phyloP scores from a whole-genome alignment of 2,113 vertebrate genomes.

The Protomyctophum bolini region DNA sequence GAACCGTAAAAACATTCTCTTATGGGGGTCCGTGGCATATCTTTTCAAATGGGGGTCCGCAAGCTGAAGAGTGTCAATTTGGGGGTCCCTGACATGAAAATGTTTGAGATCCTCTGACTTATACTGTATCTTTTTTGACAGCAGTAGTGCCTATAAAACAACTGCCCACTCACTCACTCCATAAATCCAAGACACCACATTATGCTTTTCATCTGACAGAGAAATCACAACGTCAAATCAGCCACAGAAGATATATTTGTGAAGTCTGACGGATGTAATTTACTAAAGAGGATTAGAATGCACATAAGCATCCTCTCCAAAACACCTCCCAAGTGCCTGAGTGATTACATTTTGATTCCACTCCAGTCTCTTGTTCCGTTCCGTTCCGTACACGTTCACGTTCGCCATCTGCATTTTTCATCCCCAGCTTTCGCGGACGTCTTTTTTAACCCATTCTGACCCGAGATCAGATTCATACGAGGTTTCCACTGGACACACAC shows the following conservation, averaged over 20 bases:
- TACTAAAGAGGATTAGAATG: slow-evolving; percentile 59
- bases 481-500: too few relatives aligned
- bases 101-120: neutral
- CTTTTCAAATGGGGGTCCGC: too few relatives aligned
- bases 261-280: slow-evolving; percentile 64
- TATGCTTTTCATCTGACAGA: slow-evolving; percentile 53
- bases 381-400: too few relatives aligned
- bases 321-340: slow-evolving; percentile 57
- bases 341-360: slow-evolving; percentile 71
- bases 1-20: too few relatives aligned
- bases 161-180: slow-evolving; percentile 28
- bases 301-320: slow-evolving; percentile 63
- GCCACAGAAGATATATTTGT: slow-evolving; percentile 58
- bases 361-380: slow-evolving; percentile 58
- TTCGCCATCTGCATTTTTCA: slow-evolving; percentile 63
- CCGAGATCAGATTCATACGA: too few relatives aligned
- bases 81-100: too few relatives aligned
- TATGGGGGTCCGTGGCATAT: too few relatives aligned
- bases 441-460: neutral
- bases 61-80: too few relatives aligned
- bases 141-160: slow-evolving; percentile 37
- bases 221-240: slow-evolving; percentile 75
- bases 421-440: slow-evolving; percentile 36
- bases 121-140: neutral
- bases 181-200: slow-evolving; percentile 50